Evolutionary conservation across 2,113 vertebrate genomes (phyloP).

Genomic region (Malurus melanocephalus): DNA sequence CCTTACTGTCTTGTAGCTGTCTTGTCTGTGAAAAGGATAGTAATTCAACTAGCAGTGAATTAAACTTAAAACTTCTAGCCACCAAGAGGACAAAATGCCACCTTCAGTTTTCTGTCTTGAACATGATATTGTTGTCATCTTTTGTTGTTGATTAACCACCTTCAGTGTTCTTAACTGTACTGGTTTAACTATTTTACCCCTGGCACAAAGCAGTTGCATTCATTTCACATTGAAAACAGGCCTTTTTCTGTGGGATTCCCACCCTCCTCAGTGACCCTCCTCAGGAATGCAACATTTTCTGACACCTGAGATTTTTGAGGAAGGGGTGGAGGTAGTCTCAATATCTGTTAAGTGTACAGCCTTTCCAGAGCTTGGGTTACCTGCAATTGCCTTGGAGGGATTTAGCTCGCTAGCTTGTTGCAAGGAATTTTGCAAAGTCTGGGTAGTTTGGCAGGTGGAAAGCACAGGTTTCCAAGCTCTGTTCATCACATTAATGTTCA

Average conservation of each 20-base stretch:
- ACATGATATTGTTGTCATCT: neutral
- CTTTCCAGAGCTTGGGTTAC: neutral
- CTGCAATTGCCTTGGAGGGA: neutral
- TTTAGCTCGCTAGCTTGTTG: neutral
- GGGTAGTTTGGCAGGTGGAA: neutral
- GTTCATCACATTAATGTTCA: neutral
- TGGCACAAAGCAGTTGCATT: neutral
- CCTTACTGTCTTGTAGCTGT: neutral
- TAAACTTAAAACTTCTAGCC: neutral
- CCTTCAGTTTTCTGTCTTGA: neutral
- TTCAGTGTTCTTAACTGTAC: neutral
- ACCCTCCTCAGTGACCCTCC: neutral
- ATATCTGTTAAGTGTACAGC: neutral
- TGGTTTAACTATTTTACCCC: constrained; percentile 28
- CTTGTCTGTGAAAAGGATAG: neutral
- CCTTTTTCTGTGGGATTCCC: neutral
- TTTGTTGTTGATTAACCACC: neutral
- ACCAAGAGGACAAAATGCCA: neutral
- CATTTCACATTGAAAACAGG: neutral
- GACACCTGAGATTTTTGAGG: neutral
- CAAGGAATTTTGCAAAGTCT: neutral
- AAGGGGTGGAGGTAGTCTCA: neutral
- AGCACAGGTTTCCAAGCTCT: neutral
- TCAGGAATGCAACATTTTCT: neutral
- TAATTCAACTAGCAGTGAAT: neutral